These are phyloP conservation scores for cat (Felis catus) DNA, from an alignment of 2,113 vertebrate species.

Conservation along the genomic window DNA sequence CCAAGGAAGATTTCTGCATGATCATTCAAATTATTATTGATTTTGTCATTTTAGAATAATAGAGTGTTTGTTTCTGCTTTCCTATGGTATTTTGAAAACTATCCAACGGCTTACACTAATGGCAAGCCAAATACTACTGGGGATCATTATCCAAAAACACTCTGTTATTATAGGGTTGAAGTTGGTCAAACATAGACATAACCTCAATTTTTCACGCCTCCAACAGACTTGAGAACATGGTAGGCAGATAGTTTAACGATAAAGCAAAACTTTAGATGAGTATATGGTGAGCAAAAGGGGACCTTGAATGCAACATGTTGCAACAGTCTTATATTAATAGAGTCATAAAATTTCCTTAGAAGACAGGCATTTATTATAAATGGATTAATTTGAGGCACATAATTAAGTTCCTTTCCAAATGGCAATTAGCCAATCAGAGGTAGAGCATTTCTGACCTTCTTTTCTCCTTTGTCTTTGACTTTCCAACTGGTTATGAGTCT, in stretches of 20 bases:
- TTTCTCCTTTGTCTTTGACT: conserved; percentile 47
- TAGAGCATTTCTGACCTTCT: conserved; percentile 45
- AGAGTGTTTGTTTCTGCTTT: conserved; percentile 40
- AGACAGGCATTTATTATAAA: conserved; percentile 59
- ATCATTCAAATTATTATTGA: conserved; percentile 52
- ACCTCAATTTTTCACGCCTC: neutral
- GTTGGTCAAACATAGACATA: neutral
- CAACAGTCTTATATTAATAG: conserved; percentile 44
- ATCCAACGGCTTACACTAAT: neutral
- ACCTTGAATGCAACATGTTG: conserved; percentile 35
- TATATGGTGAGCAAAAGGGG: neutral
- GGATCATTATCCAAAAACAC: neutral
- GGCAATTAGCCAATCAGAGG: conserved; percentile 17
- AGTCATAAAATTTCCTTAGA: conserved; percentile 69
- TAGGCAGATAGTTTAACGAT: neutral
- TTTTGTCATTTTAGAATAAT: conserved; percentile 53
- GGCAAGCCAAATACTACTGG: neutral
- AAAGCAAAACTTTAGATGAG: conserved; percentile 22
- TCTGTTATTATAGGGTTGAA: neutral
- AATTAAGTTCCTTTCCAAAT: conserved; percentile 64
- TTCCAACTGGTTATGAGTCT: neutral
- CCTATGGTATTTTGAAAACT: conserved; percentile 3
- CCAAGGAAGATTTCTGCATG: conserved; percentile 2
- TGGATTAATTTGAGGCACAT: conserved; percentile 57
- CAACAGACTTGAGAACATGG: neutral